Evolutionary conservation across 2,113 vertebrate species (phyloP).

Genomic region (Motacilla tschutschensis): DNA sequence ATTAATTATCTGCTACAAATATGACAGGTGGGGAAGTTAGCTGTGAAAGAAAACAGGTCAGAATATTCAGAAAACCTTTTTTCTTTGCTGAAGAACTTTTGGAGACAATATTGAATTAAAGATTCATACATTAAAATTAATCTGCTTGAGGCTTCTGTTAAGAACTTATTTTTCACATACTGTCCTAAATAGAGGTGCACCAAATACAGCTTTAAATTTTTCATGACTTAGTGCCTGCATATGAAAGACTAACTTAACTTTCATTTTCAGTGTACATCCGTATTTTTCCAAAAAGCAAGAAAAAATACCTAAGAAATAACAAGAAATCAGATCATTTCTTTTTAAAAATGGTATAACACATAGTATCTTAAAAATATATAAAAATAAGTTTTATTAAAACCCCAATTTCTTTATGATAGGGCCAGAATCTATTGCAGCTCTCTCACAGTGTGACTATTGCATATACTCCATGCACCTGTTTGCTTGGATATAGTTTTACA

Average conservation of each 20-base stretch:
- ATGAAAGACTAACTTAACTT: background rate
- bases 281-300: background rate
- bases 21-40: constrained; percentile 38
- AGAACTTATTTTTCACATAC: background rate
- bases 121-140: background rate
- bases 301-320: background rate
- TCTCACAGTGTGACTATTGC: background rate
- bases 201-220: background rate
- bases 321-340: background rate
- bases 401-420: background rate
- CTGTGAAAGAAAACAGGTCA: constrained; percentile 46
- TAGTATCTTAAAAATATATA: background rate
- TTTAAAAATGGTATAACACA: background rate
- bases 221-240: background rate
- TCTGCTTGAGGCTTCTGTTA: background rate
- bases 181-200: background rate
- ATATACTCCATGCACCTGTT: background rate
- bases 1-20: constrained; percentile 52
- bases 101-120: constrained; percentile 6
- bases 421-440: background rate
- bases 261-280: background rate
- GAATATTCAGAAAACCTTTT: constrained; percentile 2
- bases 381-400: background rate
- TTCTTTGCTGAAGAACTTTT: constrained; percentile 5
- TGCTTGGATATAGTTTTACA: background rate